Conservation (phyloP, 2,797 vertebrate species). For the Oryzias dopingdopingensis region DNA sequence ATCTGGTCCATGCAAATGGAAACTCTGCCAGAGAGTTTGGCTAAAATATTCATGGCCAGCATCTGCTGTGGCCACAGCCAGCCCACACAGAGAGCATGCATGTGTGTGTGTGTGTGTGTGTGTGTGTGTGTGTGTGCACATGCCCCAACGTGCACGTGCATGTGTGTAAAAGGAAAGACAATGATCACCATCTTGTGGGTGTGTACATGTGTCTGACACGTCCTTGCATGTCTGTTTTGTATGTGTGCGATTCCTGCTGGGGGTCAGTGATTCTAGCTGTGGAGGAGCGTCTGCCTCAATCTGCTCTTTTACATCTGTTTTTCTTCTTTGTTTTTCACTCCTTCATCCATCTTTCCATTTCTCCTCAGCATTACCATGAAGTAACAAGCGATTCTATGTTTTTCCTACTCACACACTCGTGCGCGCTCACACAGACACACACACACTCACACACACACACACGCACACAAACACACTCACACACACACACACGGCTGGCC, state of each 20-base stretch:
- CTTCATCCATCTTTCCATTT: slow-evolving; percentile 20
- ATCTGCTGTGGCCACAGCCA: slow-evolving; percentile 75
- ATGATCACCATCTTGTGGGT: slow-evolving; percentile 22
- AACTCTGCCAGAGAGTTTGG: slow-evolving; percentile 70
- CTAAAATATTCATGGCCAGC: slow-evolving; percentile 82
- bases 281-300: slow-evolving; percentile 57
- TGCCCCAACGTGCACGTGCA: not conserved
- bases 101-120: slow-evolving; percentile 25
- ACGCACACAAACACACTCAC: slow-evolving; percentile 20
- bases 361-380: slow-evolving; percentile 40
- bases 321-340: slow-evolving; percentile 1
- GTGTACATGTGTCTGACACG: slow-evolving; percentile 7
- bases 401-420: slow-evolving; percentile 14
- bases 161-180: not conserved
- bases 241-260: slow-evolving; percentile 45
- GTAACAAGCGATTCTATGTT: slow-evolving; percentile 32
- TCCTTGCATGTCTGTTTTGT: slow-evolving; percentile 21
- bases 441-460: slow-evolving; percentile 44
- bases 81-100: slow-evolving; percentile 59
- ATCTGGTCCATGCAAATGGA: slow-evolving; percentile 83
- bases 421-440: slow-evolving; percentile 21
- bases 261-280: slow-evolving; percentile 59
- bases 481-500: slow-evolving; percentile 36
- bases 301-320: slow-evolving; percentile 37
- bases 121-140: slow-evolving; percentile 19